Percentiles rank a stretch among this genome's conserved stretches.
These are phyloP conservation scores for Drosophila longiperda DNA, from an alignment of 2,888 invertebrate genomes.

Conservation along the genomic window DNA sequence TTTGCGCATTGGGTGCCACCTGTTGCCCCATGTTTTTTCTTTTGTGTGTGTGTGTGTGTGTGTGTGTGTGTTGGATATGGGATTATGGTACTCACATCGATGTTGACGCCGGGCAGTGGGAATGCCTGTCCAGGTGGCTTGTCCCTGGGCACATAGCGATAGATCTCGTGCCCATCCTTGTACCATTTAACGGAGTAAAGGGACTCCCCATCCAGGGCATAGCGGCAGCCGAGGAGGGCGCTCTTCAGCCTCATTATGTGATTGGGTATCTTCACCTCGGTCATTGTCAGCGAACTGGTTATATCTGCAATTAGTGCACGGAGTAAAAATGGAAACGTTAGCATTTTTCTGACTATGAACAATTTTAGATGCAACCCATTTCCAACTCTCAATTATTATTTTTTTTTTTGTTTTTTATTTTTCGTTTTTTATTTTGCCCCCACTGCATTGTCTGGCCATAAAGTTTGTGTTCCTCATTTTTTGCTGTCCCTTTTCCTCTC, in stretches of 20 bases:
- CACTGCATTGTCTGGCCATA: conserved; percentile 29
- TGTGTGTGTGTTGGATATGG: not conserved
- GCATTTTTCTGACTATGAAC: conserved; percentile 9
- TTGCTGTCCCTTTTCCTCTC: not conserved
- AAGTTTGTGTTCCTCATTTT: conserved; percentile 5
- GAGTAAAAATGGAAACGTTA: conserved; percentile 25
- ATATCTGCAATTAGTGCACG: conserved; percentile 84
- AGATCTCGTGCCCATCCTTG: conserved; percentile 95
- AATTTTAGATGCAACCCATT: conserved; percentile 56
- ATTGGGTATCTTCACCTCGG: conserved; percentile 92
- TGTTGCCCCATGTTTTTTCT: conserved; percentile 45
- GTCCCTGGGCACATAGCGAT: conserved; percentile 93
- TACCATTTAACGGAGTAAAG: conserved; percentile 97
- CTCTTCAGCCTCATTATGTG: conserved; percentile 92
- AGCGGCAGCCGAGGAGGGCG: conserved; percentile 92
- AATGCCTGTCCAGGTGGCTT: conserved; percentile 92
- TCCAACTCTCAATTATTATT: conserved; percentile 13
- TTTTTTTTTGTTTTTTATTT: conserved; percentile 21
- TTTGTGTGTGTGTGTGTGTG: too few relatives aligned
- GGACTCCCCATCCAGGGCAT: conserved; percentile 92
- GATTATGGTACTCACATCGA: conserved; percentile 89
- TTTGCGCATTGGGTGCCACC: conserved; percentile 25
- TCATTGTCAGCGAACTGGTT: conserved; percentile 88
- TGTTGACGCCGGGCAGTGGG: conserved; percentile 91
- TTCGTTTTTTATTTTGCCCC: not conserved